Conservation (phyloP, 2,888 invertebrate species). For the Adineta ricciae region DNA sequence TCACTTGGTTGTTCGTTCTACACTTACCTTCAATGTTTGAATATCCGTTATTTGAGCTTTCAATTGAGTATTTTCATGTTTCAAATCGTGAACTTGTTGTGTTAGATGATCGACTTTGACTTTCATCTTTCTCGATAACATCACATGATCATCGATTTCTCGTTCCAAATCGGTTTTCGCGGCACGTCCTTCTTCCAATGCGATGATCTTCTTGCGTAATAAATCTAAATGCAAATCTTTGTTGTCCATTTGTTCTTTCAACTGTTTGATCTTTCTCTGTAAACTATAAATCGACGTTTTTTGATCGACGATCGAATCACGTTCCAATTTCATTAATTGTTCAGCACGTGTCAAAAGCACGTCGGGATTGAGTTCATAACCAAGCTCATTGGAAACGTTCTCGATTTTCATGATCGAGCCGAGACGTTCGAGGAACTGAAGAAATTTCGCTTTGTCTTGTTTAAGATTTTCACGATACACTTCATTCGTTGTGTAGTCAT, state of each 20-base stretch:
- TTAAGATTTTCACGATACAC: slow-evolving; percentile 63
- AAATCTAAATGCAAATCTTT: slow-evolving; percentile 82
- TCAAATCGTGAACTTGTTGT: slow-evolving; percentile 28
- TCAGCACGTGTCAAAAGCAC: slow-evolving; percentile 73
- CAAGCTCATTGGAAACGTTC: slow-evolving; percentile 68
- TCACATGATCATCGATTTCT: slow-evolving; percentile 34
- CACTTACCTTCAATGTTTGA: slow-evolving; percentile 31
- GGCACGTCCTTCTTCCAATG: slow-evolving; percentile 64
- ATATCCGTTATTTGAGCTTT: slow-evolving; percentile 25
- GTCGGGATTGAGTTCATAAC: slow-evolving; percentile 71
- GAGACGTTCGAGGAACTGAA: slow-evolving; percentile 69
- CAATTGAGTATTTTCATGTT: slow-evolving; percentile 31
- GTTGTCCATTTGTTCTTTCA: slow-evolving; percentile 78
- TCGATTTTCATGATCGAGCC: slow-evolving; percentile 74
- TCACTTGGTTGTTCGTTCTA: slow-evolving; percentile 34
- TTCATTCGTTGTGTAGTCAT: slow-evolving; percentile 66
- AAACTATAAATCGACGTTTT: slow-evolving; percentile 77
- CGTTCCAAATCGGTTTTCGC: slow-evolving; percentile 34
- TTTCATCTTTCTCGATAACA: slow-evolving; percentile 33
- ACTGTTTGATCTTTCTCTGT: slow-evolving; percentile 66
- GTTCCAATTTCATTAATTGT: slow-evolving; percentile 68
- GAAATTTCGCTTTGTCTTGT: slow-evolving; percentile 63
- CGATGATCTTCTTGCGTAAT: slow-evolving; percentile 70
- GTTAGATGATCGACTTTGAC: slow-evolving; percentile 32
- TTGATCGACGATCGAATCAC: slow-evolving; percentile 72